Conservation (phyloP, 1,140 invertebrate genomes). For the Reticulitermes speratus region DNA sequence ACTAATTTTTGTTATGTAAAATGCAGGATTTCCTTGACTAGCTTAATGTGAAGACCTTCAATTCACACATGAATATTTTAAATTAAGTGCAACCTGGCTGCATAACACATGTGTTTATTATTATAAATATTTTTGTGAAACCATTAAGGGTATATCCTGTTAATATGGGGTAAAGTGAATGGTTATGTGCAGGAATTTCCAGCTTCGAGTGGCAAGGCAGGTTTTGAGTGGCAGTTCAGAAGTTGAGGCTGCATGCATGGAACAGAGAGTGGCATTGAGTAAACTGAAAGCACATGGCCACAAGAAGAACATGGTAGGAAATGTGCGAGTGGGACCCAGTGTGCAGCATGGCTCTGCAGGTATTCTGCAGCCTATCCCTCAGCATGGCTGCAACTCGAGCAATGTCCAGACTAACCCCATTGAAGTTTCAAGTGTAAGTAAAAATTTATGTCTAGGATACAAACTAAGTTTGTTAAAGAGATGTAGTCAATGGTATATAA, state of each 20-base stretch:
- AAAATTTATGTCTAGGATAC: no score
- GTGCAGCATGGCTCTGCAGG: background rate
- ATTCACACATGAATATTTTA: no score
- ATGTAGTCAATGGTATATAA: no score
- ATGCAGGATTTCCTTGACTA: no score
- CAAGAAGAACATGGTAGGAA: background rate
- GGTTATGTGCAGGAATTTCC: background rate
- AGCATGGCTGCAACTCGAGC: background rate
- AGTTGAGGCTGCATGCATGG: background rate
- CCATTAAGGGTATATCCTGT: no score
- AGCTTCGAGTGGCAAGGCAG: conserved; percentile 5
- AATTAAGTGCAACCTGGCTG: no score
- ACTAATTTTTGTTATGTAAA: no score
- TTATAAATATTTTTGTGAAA: no score
- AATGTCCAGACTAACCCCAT: background rate
- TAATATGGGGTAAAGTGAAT: no score
- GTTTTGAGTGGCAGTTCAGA: background rate
- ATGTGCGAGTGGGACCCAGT: background rate
- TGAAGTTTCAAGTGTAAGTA: background rate
- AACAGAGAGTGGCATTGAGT: background rate
- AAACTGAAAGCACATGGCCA: conserved; percentile 12
- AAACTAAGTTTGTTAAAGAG: no score
- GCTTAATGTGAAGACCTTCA: no score
- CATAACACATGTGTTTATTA: no score
- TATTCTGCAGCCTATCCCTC: background rate